These are phyloP conservation scores for Drosophila micromelanica DNA, from an alignment of 1,140 invertebrate genomes.

Conservation along the genomic window DNA sequence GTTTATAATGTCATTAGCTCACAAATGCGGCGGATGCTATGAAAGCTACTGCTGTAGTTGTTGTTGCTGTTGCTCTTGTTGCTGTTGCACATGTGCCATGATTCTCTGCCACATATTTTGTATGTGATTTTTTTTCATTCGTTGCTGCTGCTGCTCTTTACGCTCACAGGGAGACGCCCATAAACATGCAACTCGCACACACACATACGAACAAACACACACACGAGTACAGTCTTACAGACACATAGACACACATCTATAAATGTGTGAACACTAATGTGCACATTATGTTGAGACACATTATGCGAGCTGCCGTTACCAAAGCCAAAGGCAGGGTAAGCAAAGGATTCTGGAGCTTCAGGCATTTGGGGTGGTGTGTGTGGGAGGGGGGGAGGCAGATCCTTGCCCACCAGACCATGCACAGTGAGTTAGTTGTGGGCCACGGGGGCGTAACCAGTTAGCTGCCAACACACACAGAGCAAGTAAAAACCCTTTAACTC, in stretches of 20 bases:
- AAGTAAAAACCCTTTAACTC: slow-evolving; percentile 79
- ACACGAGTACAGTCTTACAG: slow-evolving; percentile 31
- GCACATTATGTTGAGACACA: slow-evolving; percentile 81
- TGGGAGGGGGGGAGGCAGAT: not conserved
- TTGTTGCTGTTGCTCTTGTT: slow-evolving; percentile 14
- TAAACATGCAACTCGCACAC: slow-evolving; percentile 68
- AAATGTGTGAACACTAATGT: slow-evolving; percentile 83
- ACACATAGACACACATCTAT: slow-evolving; percentile 66
- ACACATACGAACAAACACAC: too few species aligned
- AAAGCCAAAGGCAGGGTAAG: slow-evolving; percentile 22
- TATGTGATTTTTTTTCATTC: slow-evolving; percentile 66
- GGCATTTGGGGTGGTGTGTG: not conserved
- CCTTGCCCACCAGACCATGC: slow-evolving; percentile 72
- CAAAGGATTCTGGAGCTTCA: slow-evolving; percentile 22
- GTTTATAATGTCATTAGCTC: slow-evolving; percentile 84
- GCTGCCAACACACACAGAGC: slow-evolving; percentile 44
- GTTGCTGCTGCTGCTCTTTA: slow-evolving; percentile 50
- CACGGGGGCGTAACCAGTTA: slow-evolving; percentile 46
- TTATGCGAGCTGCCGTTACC: slow-evolving; percentile 58
- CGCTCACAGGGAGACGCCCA: slow-evolving; percentile 65
- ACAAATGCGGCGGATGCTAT: slow-evolving; percentile 68
- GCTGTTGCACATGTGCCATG: slow-evolving; percentile 71
- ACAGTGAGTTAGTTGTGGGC: slow-evolving; percentile 71
- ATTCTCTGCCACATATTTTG: slow-evolving; percentile 75
- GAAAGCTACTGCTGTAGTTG: slow-evolving; percentile 45